These are phyloP conservation scores for Etheostoma spectabile DNA, from an alignment of 2,113 vertebrate species.

Conservation along the genomic window DNA sequence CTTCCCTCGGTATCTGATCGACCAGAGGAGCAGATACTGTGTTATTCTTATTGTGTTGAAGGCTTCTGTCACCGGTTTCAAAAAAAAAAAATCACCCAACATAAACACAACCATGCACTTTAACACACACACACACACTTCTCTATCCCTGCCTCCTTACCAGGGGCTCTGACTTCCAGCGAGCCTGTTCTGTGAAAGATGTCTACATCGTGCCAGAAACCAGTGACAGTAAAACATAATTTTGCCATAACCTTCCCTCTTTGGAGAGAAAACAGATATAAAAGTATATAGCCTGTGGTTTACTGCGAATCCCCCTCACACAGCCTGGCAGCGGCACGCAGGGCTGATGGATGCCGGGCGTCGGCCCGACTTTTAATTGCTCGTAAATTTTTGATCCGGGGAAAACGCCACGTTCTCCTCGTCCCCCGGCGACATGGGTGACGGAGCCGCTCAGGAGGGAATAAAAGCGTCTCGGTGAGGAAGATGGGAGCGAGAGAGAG, in stretches of 20 bases:
- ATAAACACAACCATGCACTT: slow-evolving; percentile 45
- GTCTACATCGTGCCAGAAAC: slow-evolving; percentile 87
- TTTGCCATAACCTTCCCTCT: slow-evolving; percentile 96
- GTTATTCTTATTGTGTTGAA: slow-evolving; percentile 58
- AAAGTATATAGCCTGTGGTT: slow-evolving; percentile 99
- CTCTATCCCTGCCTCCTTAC: slow-evolving; percentile 37
- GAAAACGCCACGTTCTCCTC: slow-evolving; percentile 95
- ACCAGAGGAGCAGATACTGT: slow-evolving; percentile 55
- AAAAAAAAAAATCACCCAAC: slow-evolving; percentile 27
- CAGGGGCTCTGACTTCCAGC: slow-evolving; percentile 67
- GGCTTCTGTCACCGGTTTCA: slow-evolving; percentile 32
- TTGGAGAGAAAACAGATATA: slow-evolving; percentile 98
- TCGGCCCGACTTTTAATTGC: slow-evolving; percentile 98
- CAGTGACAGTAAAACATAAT: slow-evolving; percentile 89
- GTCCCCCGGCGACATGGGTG: slow-evolving; percentile 92
- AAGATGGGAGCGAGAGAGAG: slow-evolving; percentile 25
- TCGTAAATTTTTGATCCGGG: slow-evolving; percentile 98
- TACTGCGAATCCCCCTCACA: slow-evolving; percentile 84
- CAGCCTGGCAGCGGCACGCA: slow-evolving; percentile 83
- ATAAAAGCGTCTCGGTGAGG: slow-evolving; percentile 58
- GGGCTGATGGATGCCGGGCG: slow-evolving; percentile 93
- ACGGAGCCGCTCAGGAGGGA: slow-evolving; percentile 87
- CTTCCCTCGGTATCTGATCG: slow-evolving; percentile 60
- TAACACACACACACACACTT: slow-evolving; percentile 31
- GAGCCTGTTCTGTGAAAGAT: slow-evolving; percentile 70